Conservation (phyloP, 1,140 invertebrate genomes). For the Nasonia longicornis region DNA sequence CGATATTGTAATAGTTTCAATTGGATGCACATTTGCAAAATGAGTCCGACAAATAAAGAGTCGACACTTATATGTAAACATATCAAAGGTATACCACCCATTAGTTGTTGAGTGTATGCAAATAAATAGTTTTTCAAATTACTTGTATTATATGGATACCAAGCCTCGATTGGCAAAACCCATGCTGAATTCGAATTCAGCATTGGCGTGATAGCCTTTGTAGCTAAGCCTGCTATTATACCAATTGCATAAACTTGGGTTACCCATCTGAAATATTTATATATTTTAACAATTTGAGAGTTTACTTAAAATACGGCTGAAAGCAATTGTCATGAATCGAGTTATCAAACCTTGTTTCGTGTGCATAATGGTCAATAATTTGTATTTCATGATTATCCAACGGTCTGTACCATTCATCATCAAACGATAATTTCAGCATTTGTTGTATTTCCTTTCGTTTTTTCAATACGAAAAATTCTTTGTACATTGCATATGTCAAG, state of each 20-base stretch:
- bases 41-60: slow-evolving; percentile 22
- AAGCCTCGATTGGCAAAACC: slow-evolving; percentile 13
- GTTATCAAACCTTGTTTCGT: slow-evolving; percentile 31
- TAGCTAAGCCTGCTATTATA: slow-evolving; percentile 3
- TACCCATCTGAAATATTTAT: slow-evolving; percentile 15
- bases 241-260: slow-evolving; percentile 20
- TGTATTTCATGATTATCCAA: slow-evolving; percentile 3
- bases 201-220: slow-evolving; percentile 22
- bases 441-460: slow-evolving; percentile 1
- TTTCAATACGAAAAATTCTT: slow-evolving; percentile 26
- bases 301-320: neutral
- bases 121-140: neutral
- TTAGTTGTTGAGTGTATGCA: slow-evolving; percentile 6
- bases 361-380: slow-evolving; percentile 11
- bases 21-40: slow-evolving; percentile 19
- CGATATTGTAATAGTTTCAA: slow-evolving; percentile 16
- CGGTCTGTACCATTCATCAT: slow-evolving; percentile 31
- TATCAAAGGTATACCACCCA: slow-evolving; percentile 11
- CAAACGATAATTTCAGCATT: slow-evolving; percentile 6
- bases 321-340: neutral
- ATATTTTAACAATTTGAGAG: neutral
- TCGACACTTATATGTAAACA: slow-evolving; percentile 35
- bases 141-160: slow-evolving; percentile 32
- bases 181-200: neutral
- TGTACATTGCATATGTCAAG: slow-evolving; percentile 15